Evolutionary conservation across 2,113 vertebrate genomes (phyloP).

Genomic region (Nothocercus julius): DNA sequence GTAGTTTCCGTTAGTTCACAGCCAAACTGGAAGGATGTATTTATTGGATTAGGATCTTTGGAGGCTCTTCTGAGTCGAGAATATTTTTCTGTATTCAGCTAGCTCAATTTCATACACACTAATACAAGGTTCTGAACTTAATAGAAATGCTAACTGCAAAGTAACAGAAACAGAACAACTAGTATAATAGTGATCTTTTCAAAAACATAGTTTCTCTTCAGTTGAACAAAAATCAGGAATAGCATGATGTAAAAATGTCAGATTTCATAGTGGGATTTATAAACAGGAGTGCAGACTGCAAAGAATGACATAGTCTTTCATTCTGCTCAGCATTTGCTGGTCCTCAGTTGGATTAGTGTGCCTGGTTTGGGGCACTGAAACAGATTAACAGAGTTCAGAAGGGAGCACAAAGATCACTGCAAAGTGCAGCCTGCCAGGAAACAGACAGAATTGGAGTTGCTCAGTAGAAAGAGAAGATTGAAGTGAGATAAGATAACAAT

Average conservation of each 20-base stretch:
- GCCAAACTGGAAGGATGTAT: not conserved
- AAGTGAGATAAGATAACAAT: not conserved
- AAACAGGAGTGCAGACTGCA: not conserved
- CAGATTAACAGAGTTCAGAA: not conserved
- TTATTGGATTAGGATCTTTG: not conserved
- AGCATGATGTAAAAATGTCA: not conserved
- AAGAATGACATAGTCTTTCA: not conserved
- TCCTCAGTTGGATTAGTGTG: not conserved
- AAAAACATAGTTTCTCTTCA: not conserved
- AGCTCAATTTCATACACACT: not conserved
- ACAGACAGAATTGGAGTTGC: not conserved
- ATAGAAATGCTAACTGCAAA: not conserved
- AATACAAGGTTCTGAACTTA: not conserved
- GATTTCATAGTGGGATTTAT: not conserved
- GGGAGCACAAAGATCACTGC: not conserved
- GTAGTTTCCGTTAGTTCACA: not conserved
- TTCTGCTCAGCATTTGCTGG: not conserved
- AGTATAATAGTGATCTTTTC: not conserved
- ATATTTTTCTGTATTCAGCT: not conserved
- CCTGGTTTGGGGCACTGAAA: not conserved
- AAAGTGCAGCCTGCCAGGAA: not conserved
- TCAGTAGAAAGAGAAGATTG: not conserved
- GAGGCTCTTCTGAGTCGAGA: not conserved
- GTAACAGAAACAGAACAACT: not conserved
- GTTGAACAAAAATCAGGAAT: not conserved